Conservation (phyloP, 2,113 vertebrate species). For the Xiphophorus hellerii region DNA sequence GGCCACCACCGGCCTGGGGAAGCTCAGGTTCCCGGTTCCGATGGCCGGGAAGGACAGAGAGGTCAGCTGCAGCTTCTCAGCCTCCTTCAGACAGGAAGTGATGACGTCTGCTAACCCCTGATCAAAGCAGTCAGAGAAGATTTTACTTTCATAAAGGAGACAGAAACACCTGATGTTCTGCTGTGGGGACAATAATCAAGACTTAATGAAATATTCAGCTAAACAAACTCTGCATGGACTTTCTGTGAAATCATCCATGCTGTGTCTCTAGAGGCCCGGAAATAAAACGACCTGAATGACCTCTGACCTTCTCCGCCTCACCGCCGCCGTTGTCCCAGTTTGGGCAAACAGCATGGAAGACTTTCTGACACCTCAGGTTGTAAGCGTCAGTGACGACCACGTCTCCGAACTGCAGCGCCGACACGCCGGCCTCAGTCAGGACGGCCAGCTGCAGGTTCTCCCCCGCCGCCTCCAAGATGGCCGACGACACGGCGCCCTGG, state of each 20-base stretch:
- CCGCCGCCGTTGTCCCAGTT: conserved; percentile 39
- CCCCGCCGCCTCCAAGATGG: conserved; percentile 82
- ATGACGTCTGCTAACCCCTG: conserved; percentile 77
- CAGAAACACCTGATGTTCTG: neutral
- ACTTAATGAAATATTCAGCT: too few species aligned
- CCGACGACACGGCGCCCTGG: conserved; percentile 80
- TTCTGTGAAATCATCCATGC: too few species aligned
- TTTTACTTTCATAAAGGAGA: too few species aligned
- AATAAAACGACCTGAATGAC: neutral
- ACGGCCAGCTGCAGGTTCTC: conserved; percentile 77
- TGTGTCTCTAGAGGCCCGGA: too few species aligned
- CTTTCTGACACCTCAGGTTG: conserved; percentile 68
- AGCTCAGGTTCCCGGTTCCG: conserved; percentile 87
- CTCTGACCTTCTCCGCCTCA: conserved; percentile 72
- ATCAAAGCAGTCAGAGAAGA: neutral
- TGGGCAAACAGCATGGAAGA: conserved; percentile 83
- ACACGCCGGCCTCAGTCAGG: accelerated
- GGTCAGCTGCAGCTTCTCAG: conserved; percentile 69
- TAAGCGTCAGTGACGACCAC: conserved; percentile 80
- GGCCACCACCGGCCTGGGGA: conserved; percentile 82
- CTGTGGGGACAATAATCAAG: neutral
- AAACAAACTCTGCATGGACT: too few species aligned
- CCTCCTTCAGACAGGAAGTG: conserved; percentile 76
- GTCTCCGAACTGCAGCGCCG: neutral
- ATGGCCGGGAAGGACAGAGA: conserved; percentile 89